Conservation (phyloP, 2,113 vertebrate genomes). For the Cyphomyrus plagiostoma region DNA sequence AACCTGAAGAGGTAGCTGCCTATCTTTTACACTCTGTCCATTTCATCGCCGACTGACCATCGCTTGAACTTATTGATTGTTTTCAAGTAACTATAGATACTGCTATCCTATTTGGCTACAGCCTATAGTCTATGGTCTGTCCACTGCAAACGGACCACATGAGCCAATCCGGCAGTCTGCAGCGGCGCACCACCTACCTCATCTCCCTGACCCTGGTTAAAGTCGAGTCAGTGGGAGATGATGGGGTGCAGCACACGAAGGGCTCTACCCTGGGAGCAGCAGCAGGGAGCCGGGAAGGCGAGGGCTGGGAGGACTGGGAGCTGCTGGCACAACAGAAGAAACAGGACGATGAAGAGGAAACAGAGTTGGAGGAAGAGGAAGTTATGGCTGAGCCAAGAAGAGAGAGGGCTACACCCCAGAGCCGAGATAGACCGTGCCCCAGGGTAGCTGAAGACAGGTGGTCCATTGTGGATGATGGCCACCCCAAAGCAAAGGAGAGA, state of each 20-base stretch:
- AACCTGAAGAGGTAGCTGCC: background rate
- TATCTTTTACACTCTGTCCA: background rate
- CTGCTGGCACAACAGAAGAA: background rate
- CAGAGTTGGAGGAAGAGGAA: slow-evolving; percentile 34
- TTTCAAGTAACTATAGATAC: slow-evolving; percentile 5
- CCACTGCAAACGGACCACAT: slow-evolving; percentile 62
- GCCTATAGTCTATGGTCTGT: slow-evolving; percentile 43
- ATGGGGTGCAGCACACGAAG: slow-evolving; percentile 52
- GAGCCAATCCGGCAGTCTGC: slow-evolving; percentile 73
- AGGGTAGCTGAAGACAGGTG: slow-evolving; percentile 37
- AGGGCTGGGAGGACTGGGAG: slow-evolving; percentile 17
- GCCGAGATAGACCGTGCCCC: background rate
- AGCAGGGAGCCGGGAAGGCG: slow-evolving; percentile 27
- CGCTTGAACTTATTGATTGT: slow-evolving; percentile 16
- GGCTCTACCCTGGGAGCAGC: slow-evolving; percentile 38
- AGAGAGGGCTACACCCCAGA: background rate
- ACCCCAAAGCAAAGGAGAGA: slow-evolving; percentile 35
- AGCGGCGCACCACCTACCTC: slow-evolving; percentile 90
- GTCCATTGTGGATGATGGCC: slow-evolving; percentile 30
- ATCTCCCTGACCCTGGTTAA: slow-evolving; percentile 92
- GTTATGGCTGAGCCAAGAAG: background rate
- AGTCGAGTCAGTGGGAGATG: slow-evolving; percentile 72
- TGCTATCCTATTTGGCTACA: slow-evolving; percentile 35
- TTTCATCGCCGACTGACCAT: background rate
- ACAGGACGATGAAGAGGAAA: slow-evolving; percentile 5